phyloP scores from a whole-genome alignment of 2,797 vertebrate species.

The Melanotaenia boesemani region DNA sequence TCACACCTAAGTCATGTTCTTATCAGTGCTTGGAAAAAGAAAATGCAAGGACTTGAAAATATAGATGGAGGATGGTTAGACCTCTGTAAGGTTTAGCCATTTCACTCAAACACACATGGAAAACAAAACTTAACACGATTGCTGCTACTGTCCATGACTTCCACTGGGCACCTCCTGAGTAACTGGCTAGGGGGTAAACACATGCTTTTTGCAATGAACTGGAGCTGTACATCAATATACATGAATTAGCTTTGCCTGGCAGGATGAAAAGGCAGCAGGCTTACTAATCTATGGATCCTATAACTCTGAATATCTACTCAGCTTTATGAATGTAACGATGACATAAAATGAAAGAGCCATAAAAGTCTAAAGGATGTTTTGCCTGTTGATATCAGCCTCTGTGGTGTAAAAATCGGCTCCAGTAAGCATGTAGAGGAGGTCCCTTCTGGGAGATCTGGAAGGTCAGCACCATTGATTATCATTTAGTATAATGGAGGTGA shows the following conservation, averaged over 20 bases:
- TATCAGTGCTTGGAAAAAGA: slow-evolving; percentile 60
- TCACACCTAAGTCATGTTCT: slow-evolving; percentile 49
- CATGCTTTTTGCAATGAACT: slow-evolving; percentile 37
- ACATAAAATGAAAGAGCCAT: slow-evolving; percentile 9
- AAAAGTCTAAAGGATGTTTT: slow-evolving; percentile 28
- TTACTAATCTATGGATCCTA: slow-evolving; percentile 22
- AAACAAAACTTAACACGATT: slow-evolving; percentile 58
- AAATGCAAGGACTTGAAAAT: slow-evolving; percentile 22
- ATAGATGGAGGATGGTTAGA: slow-evolving; percentile 47
- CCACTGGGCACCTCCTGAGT: slow-evolving; percentile 58
- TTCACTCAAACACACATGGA: slow-evolving; percentile 80
- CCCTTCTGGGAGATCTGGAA: slow-evolving; percentile 44
- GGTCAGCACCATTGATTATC: slow-evolving; percentile 79
- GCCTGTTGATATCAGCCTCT: slow-evolving; percentile 7
- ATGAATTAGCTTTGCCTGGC: slow-evolving; percentile 34
- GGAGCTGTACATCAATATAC: slow-evolving; percentile 11
- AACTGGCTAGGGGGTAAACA: slow-evolving; percentile 58
- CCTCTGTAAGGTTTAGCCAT: slow-evolving; percentile 65
- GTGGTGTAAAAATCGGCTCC: slow-evolving; percentile 27
- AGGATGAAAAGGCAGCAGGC: slow-evolving; percentile 40
- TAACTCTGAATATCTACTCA: slow-evolving; percentile 12
- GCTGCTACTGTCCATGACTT: slow-evolving; percentile 41
- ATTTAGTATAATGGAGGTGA: slow-evolving; percentile 56
- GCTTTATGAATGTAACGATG: neutral
- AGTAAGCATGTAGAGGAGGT: slow-evolving; percentile 44